Percentiles rank a stretch among this genome's conserved stretches.
Conservation (phyloP, 2,113 vertebrate genomes). For the Zapus hudsonius region DNA sequence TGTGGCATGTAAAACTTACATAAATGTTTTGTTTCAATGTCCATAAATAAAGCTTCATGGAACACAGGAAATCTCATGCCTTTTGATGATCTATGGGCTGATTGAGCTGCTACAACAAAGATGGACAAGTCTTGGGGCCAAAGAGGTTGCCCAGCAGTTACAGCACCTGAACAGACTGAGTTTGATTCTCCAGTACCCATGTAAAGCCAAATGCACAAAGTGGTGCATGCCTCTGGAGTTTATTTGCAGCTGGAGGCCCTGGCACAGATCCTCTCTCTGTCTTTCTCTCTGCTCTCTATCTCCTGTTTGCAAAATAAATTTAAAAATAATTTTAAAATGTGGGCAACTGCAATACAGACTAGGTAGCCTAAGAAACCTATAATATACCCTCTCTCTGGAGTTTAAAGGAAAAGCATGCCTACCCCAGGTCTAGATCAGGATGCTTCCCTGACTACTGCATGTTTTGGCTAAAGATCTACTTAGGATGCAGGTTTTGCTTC, state of each 20-base stretch:
- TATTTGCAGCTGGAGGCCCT: no score
- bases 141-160: no score
- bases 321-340: no score
- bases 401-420: background rate
- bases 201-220: no score
- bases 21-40: background rate
- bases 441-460: background rate
- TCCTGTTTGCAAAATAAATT: no score
- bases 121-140: no score
- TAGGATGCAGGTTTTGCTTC: background rate
- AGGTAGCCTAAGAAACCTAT: background rate
- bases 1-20: background rate
- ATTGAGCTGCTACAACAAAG: rapidly evolving
- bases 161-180: no score
- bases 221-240: no score
- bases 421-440: background rate
- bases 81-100: background rate
- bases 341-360: background rate
- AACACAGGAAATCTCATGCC: background rate
- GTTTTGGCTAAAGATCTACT: background rate
- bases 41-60: background rate
- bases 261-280: no score
- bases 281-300: no score
- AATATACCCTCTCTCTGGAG: background rate
- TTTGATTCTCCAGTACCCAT: no score